A percentile compares a stretch with the other conserved stretches of the same genome.
Conservation (phyloP, 2,797 vertebrate species). For the Myoxocephalus aenaeus region DNA sequence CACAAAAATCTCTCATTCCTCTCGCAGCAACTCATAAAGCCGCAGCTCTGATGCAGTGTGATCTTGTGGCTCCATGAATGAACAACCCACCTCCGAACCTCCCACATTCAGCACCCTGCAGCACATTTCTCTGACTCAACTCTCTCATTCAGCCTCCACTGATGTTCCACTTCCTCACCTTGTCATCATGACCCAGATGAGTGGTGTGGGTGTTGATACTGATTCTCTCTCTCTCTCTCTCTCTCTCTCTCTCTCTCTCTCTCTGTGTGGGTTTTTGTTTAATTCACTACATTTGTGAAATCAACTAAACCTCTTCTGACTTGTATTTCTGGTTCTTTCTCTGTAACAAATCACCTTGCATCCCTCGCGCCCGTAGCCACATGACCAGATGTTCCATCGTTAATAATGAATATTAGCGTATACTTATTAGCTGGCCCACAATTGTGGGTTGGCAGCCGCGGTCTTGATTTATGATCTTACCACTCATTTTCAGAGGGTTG, state of each 20-base stretch:
- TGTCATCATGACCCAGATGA: slow-evolving; percentile 65
- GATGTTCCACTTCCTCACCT: slow-evolving; percentile 63
- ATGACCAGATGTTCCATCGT: slow-evolving; percentile 67
- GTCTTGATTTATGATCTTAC: slow-evolving; percentile 46
- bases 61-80: slow-evolving; percentile 67
- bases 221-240: slow-evolving; percentile 25
- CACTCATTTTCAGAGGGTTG: slow-evolving; percentile 26
- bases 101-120: slow-evolving; percentile 70
- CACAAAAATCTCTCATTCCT: slow-evolving; percentile 26
- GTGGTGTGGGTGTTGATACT: slow-evolving; percentile 56
- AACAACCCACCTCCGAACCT: slow-evolving; percentile 63
- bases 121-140: slow-evolving; percentile 75
- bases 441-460: slow-evolving; percentile 15
- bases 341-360: slow-evolving; percentile 50
- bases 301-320: slow-evolving; percentile 35
- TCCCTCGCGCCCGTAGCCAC: slow-evolving; percentile 12
- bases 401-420: slow-evolving; percentile 67
- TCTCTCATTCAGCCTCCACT: slow-evolving; percentile 70
- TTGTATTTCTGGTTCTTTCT: slow-evolving; percentile 35
- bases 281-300: slow-evolving; percentile 37
- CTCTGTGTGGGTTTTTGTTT: slow-evolving; percentile 23
- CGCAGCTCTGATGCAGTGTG: slow-evolving; percentile 47
- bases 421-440: slow-evolving; percentile 50
- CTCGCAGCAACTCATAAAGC: slow-evolving; percentile 41
- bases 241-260: slow-evolving; percentile 9